These are phyloP conservation scores for Hemiscyllium ocellatum DNA, from an alignment of 2,113 vertebrate species.

Conservation along the genomic window DNA sequence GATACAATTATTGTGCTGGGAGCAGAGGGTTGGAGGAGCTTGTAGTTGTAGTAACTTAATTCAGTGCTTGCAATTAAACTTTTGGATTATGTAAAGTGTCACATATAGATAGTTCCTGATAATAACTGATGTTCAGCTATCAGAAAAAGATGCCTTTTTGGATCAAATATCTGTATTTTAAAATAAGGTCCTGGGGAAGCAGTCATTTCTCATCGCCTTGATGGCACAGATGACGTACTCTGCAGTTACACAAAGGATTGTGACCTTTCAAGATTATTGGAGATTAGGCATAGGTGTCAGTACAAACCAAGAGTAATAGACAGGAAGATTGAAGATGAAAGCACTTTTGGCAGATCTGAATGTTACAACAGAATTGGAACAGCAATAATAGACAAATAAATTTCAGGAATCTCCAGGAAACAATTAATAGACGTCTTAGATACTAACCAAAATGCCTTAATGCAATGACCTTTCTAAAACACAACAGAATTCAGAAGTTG, in stretches of 20 bases:
- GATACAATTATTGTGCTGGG: not conserved
- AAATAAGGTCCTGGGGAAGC: not conserved
- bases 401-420: not conserved
- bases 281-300: not conserved
- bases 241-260: not conserved
- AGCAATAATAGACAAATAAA: not conserved
- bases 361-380: not conserved
- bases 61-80: not conserved
- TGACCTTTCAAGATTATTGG: not conserved
- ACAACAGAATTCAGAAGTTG: not conserved
- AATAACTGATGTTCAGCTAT: not conserved
- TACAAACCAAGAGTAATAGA: not conserved
- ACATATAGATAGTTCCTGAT: not conserved
- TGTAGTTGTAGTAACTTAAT: not conserved
- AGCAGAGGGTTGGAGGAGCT: no score
- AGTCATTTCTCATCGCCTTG: not conserved
- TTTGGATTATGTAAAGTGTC: not conserved
- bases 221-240: not conserved
- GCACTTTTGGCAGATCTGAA: not conserved
- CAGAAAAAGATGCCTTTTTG: not conserved
- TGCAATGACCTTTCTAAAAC: not conserved
- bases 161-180: not conserved
- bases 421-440: not conserved
- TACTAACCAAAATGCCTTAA: not conserved
- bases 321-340: not conserved